phyloP scores from a whole-genome alignment of 2,113 vertebrate genomes.

The Galeopterus variegatus region DNA sequence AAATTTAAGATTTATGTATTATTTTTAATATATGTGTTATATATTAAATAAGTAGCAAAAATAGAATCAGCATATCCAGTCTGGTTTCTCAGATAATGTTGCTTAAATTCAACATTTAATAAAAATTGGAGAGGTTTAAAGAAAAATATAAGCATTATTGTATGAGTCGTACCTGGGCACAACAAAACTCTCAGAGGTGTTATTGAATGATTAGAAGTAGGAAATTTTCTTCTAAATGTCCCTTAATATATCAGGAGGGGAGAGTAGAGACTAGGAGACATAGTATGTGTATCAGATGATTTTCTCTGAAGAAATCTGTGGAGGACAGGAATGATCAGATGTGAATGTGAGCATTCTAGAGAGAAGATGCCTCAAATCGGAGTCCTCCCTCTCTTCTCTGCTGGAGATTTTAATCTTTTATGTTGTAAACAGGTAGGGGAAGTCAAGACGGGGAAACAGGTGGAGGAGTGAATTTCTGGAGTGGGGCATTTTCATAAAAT shows the following conservation, averaged over 20 bases:
- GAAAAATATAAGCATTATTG: not conserved
- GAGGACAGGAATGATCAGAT: not conserved
- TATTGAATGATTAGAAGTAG: not conserved
- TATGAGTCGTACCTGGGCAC: not conserved
- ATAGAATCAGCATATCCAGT: not conserved
- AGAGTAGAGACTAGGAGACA: not conserved
- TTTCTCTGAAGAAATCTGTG: not conserved
- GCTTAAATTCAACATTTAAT: not conserved
- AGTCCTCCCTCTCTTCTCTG: not conserved
- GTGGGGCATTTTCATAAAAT: not conserved
- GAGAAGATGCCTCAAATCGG: conserved; percentile 28
- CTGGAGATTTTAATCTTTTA: not conserved
- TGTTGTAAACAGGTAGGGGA: conserved; percentile 69
- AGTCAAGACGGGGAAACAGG: conserved; percentile 63
- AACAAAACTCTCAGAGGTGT: not conserved
- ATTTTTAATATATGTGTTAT: not conserved
- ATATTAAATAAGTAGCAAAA: conserved; percentile 29
- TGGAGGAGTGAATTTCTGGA: conserved; percentile 57
- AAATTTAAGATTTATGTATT: not conserved
- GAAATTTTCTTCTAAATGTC: not conserved
- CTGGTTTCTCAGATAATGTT: conserved; percentile 35
- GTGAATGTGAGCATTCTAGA: conserved; percentile 17
- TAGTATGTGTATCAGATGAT: not conserved
- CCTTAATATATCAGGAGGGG: not conserved
- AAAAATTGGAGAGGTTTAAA: conserved; percentile 1